These are phyloP conservation scores for Sardina pilchardus DNA, from an alignment of 2,113 vertebrate genomes.

Conservation along the genomic window DNA sequence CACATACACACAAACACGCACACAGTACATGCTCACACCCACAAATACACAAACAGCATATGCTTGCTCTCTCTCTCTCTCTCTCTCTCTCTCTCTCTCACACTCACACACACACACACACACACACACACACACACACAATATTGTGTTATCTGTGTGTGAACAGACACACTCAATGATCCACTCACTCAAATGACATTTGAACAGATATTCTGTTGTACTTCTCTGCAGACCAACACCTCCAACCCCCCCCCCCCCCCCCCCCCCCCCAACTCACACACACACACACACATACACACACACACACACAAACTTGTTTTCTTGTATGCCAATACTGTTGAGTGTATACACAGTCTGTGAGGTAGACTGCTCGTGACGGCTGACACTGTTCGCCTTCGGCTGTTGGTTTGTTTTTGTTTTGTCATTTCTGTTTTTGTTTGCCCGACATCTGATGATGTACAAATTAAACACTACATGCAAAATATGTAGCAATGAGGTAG, in stretches of 20 bases:
- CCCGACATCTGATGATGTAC: slow-evolving; percentile 86
- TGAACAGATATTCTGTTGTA: not conserved
- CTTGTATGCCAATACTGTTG: slow-evolving; percentile 62
- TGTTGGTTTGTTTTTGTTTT: slow-evolving; percentile 50
- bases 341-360: slow-evolving; percentile 93
- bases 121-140: not conserved
- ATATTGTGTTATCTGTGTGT: no score
- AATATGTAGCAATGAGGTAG: slow-evolving; percentile 98
- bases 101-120: no score
- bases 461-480: slow-evolving; percentile 94
- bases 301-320: not conserved
- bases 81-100: no score
- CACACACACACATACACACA: no score
- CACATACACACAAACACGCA: not conserved
- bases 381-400: not conserved
- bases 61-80: not conserved
- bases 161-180: not conserved
- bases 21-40: no score
- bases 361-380: slow-evolving; percentile 89
- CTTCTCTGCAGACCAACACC: not conserved
- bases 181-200: not conserved
- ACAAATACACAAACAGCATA: no score
- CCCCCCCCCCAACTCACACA: no score
- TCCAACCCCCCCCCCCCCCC: no score
- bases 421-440: not conserved